These are phyloP conservation scores for Hemaris fuciformis DNA, from an alignment of 2,888 invertebrate genomes.

Conservation along the genomic window DNA sequence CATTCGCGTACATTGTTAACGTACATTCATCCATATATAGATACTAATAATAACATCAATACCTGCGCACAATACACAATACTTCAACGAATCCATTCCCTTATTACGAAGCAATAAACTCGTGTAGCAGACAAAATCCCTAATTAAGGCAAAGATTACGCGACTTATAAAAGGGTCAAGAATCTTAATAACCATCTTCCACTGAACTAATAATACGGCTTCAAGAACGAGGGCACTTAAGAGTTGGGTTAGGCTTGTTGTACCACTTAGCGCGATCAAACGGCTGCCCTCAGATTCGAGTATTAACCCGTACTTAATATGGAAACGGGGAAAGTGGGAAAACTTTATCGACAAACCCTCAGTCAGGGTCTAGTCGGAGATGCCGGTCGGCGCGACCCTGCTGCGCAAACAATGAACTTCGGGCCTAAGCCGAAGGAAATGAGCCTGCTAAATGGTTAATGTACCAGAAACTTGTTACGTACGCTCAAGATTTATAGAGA, in stretches of 20 bases:
- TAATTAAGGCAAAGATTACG: neutral
- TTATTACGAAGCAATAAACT: neutral
- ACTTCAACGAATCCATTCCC: neutral
- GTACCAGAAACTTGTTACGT: neutral
- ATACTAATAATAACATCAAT: too few relatives aligned
- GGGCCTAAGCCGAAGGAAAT: neutral
- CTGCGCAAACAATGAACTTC: conserved; percentile 11
- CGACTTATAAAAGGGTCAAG: neutral
- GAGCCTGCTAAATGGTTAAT: neutral
- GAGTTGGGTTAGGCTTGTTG: neutral
- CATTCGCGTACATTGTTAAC: too few relatives aligned
- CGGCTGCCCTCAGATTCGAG: neutral
- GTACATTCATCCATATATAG: too few relatives aligned
- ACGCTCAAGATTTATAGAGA: neutral
- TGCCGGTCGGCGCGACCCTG: neutral
- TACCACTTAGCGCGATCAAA: conserved; percentile 9
- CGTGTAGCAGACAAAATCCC: neutral
- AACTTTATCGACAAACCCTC: conserved; percentile 10
- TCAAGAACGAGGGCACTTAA: conserved; percentile 3
- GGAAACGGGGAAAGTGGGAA: conserved; percentile 12
- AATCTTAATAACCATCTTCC: neutral
- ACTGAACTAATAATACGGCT: neutral
- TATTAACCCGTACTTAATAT: conserved; percentile 12
- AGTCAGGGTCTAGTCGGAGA: neutral
- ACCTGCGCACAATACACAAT: neutral